These are phyloP conservation scores for Zhuqinia jingwanae DNA, from an alignment of 2,888 invertebrate genomes.

Conservation along the genomic window DNA sequence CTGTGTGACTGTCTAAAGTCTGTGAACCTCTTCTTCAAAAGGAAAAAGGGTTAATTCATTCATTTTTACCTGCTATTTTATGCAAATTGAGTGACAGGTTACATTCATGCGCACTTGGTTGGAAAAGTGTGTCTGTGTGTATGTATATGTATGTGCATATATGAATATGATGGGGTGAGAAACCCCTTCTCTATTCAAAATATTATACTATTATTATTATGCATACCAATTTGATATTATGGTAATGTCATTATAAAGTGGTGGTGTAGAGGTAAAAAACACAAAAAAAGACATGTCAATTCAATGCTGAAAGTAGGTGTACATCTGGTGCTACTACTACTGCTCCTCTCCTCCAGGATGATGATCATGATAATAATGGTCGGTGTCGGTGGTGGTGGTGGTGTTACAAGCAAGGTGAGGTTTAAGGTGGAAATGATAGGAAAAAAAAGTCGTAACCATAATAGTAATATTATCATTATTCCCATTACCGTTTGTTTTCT, in stretches of 20 bases:
- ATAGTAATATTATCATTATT: slow-evolving; percentile 61
- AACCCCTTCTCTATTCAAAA: slow-evolving; percentile 39
- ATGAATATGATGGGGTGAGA: slow-evolving; percentile 63
- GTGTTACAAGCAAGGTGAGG: slow-evolving; percentile 29
- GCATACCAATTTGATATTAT: slow-evolving; percentile 36
- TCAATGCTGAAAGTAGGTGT: slow-evolving; percentile 2
- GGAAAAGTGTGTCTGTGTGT: not conserved
- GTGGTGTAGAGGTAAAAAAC: not conserved
- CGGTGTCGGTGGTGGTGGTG: slow-evolving; percentile 33
- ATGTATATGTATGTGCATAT: no score
- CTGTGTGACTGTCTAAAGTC: no score
- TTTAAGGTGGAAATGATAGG: slow-evolving; percentile 30
- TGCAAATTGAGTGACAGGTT: slow-evolving; percentile 73
- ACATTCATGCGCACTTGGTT: slow-evolving; percentile 66
- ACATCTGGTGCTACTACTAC: slow-evolving; percentile 52
- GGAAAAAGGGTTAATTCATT: slow-evolving; percentile 59
- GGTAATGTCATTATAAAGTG: slow-evolving; percentile 64
- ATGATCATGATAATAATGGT: slow-evolving; percentile 30
- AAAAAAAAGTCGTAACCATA: slow-evolving; percentile 66
- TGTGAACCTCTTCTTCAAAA: not conserved
- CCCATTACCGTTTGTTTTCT: slow-evolving; percentile 35
- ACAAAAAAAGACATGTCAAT: slow-evolving; percentile 37
- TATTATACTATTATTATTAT: no score
- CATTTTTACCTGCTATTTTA: slow-evolving; percentile 72
- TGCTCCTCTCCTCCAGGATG: no score